phyloP scores from a whole-genome alignment of 2,888 invertebrate species.

The Gastracanthus pulcherrimus region DNA sequence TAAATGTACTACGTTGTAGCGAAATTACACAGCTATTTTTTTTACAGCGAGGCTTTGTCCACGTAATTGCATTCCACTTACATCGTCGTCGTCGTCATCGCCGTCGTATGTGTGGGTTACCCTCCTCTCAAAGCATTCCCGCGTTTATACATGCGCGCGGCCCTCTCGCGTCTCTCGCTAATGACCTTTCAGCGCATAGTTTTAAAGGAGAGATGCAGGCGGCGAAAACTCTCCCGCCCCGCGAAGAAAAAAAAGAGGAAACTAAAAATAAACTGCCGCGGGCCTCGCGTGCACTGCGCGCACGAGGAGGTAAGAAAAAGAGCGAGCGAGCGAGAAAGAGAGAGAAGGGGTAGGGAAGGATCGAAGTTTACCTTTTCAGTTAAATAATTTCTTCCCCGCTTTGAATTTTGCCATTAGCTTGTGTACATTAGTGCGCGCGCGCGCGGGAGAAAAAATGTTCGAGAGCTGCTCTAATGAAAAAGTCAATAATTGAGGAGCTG shows the following conservation, averaged over 20 bases:
- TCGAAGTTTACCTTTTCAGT: background rate
- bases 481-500: background rate
- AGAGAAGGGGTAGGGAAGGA: background rate
- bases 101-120: background rate
- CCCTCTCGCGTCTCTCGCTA: background rate
- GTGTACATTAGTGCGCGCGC: too few relatives aligned
- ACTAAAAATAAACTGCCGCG: constrained; percentile 15
- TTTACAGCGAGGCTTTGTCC: background rate
- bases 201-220: background rate
- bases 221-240: background rate
- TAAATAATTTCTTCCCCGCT: background rate
- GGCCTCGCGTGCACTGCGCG: background rate
- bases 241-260: too few relatives aligned
- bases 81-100: too few relatives aligned
- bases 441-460: background rate
- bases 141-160: background rate
- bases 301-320: background rate
- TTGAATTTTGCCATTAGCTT: background rate
- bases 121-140: background rate
- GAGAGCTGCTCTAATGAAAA: background rate
- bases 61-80: background rate
- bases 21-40: too few relatives aligned
- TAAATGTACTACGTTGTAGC: too few relatives aligned
- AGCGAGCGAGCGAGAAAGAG: background rate
- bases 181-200: constrained; percentile 12